Base-by-base conservation (phyloP, 1,140 invertebrate species). In the Diuraphis noxia region DNA sequence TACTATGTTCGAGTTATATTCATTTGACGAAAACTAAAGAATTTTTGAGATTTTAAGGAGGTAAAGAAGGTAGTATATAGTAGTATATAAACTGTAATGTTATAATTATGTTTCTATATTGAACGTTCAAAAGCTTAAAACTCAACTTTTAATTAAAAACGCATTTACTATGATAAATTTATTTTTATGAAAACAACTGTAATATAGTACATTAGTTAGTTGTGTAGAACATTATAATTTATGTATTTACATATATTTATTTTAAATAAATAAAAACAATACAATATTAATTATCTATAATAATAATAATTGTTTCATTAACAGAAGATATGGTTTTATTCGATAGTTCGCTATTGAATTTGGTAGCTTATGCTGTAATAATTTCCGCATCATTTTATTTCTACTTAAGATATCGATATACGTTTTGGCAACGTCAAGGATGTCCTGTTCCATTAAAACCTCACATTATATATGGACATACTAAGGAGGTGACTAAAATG, bases 391-490 rank as follows among this genome's bases (percentile, higher is more conserved):
- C 40, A n/a, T 72, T 92, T 10, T 23, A 38, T 63, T 87, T 41
- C 0, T 91, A 91, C 46, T 77, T 91, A 43, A 91, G 87, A 91
- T 90, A 92, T 77, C 72, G 82, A 25, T 92, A 91, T 46, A 43
- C 87, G 1, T 91, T 90, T 79, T 91, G 92, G 92, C 36, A 85
- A 86, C 88, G 82, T 36, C 91, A 86, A 72, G 91, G 91, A 85
- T 84, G 81, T 2, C 91, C 91, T 17, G 52, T 72, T 17, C 56
- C 84, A 8, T 38, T 72, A 38, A 36, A 56, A 56, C 52, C 84
- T 36, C 49, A 84, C 25, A 82, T 91, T 7, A 72, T 92, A 36
- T 92, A 34, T 10, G 91, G 91, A 1, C 81, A 92, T 38, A 92
- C 88, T 5, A 84, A 23, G n/a, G 92, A 84, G 9, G 86, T 82